A percentile compares a stretch with the other conserved stretches of the same genome.
Conservation (phyloP, 2,888 invertebrate species). For the Lomographa bimaculata region DNA sequence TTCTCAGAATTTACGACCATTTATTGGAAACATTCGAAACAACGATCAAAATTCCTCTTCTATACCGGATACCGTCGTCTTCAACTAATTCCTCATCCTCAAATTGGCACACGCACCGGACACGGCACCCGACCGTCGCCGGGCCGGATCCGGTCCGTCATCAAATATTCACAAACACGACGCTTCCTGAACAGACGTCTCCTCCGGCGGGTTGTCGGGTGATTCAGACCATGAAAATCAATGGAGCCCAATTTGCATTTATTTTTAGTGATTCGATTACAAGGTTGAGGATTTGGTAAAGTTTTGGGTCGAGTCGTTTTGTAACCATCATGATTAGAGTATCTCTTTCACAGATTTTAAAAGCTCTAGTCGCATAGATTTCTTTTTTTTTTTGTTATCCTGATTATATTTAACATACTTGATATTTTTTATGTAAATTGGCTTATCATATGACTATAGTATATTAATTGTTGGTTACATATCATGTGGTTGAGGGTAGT, state of each 20-base stretch:
- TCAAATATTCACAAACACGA: conserved; percentile 23
- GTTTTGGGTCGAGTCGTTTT: not conserved
- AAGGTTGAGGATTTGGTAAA: conserved; percentile 1
- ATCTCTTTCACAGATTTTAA: not conserved
- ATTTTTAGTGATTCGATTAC: conserved; percentile 18
- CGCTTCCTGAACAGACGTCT: conserved; percentile 13
- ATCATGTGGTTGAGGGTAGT: no score
- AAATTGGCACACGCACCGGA: conserved; percentile 9
- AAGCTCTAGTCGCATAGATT: no score
- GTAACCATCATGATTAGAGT: not conserved
- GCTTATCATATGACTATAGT: no score
- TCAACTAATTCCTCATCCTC: conserved; percentile 4
- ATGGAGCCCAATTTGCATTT: conserved; percentile 20
- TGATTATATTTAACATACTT: no score
- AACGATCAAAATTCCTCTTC: no score
- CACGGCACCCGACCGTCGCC: conserved; percentile 2
- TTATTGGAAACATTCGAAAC: no score
- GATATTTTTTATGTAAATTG: no score
- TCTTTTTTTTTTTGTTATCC: no score
- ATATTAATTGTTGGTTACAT: no score
- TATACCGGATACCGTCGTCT: conserved; percentile 2
- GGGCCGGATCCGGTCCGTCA: conserved; percentile 7
- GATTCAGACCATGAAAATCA: conserved; percentile 16
- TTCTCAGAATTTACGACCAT: no score
- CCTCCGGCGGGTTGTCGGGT: conserved; percentile 6